Evolutionary conservation across 1,140 invertebrate species (phyloP).

Genomic region (Sitophilus oryzae): DNA sequence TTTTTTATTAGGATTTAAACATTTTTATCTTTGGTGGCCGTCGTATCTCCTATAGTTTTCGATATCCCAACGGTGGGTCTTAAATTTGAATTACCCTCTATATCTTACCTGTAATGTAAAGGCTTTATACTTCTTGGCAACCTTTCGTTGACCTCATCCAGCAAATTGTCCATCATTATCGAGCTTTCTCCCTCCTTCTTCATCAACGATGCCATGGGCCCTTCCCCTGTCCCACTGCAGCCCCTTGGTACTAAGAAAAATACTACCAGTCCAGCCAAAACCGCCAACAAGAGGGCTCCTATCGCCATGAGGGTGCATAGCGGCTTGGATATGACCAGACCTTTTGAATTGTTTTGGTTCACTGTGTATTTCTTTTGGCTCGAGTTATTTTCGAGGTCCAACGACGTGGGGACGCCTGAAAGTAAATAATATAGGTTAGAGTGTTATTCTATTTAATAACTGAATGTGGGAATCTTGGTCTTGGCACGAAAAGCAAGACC

Average conservation of each 20-base stretch:
- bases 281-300: slow-evolving; percentile 35
- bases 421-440: slow-evolving; percentile 3
- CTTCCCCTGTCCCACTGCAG: slow-evolving; percentile 15
- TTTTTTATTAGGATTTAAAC: too few relatives aligned
- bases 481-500: neutral
- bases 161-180: too few relatives aligned
- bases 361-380: slow-evolving; percentile 42
- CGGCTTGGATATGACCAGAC: slow-evolving; percentile 35
- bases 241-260: slow-evolving; percentile 38
- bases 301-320: slow-evolving; percentile 37
- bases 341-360: slow-evolving; percentile 28
- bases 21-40: too few relatives aligned
- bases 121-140: slow-evolving; percentile 36
- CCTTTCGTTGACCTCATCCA: slow-evolving; percentile 29
- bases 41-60: too few relatives aligned
- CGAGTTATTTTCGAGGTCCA: slow-evolving; percentile 37
- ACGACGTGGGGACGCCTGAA: slow-evolving; percentile 38
- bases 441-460: neutral
- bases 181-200: too few relatives aligned
- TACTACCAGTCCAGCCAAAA: slow-evolving; percentile 36
- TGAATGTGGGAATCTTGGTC: too few relatives aligned
- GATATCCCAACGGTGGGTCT: too few relatives aligned
- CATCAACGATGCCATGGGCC: slow-evolving; percentile 7
- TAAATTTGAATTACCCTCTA: too few relatives aligned
- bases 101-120: slow-evolving; percentile 40